phyloP scores from a whole-genome alignment of 1,140 invertebrate species.

The Portunus trituberculatus region DNA sequence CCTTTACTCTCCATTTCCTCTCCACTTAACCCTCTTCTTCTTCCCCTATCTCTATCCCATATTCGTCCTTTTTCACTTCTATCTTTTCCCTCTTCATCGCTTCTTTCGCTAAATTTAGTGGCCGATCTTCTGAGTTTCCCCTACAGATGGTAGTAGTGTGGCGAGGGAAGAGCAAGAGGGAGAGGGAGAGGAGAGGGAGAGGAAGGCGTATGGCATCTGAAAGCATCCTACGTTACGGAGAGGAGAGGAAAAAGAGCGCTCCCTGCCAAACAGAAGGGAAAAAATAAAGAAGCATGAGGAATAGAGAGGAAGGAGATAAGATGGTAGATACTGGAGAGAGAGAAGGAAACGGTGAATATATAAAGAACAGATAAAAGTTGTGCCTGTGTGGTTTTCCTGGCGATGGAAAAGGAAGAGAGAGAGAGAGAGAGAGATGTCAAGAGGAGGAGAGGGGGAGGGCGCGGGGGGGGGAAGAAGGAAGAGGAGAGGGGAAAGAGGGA shows the following conservation, averaged over 20 bases:
- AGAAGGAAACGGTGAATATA: neutral
- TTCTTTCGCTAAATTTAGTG: conserved; percentile 11
- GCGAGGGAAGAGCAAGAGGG: neutral
- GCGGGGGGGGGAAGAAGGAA: neutral
- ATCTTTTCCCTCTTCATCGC: neutral
- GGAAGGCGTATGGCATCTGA: neutral
- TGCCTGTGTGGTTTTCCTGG: too few relatives aligned
- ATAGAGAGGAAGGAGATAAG: neutral
- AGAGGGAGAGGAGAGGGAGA: neutral
- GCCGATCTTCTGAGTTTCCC: too few relatives aligned
- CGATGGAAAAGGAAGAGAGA: neutral
- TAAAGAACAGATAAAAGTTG: neutral
- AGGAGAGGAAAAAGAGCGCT: neutral
- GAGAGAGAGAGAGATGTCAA: too few relatives aligned
- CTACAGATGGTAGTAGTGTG: too few relatives aligned
- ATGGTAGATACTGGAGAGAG: neutral
- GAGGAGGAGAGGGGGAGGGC: too few relatives aligned
- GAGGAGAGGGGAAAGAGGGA: neutral
- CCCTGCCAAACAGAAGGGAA: neutral
- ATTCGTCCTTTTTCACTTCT: neutral
- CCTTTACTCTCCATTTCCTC: neutral
- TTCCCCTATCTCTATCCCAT: neutral
- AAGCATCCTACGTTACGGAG: neutral
- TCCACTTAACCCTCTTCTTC: neutral
- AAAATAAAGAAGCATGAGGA: neutral